Percentiles rank a stretch among this genome's conserved stretches.
These are phyloP conservation scores for Serranus cabrilla DNA, from an alignment of 2,797 vertebrate genomes.

Conservation along the genomic window DNA sequence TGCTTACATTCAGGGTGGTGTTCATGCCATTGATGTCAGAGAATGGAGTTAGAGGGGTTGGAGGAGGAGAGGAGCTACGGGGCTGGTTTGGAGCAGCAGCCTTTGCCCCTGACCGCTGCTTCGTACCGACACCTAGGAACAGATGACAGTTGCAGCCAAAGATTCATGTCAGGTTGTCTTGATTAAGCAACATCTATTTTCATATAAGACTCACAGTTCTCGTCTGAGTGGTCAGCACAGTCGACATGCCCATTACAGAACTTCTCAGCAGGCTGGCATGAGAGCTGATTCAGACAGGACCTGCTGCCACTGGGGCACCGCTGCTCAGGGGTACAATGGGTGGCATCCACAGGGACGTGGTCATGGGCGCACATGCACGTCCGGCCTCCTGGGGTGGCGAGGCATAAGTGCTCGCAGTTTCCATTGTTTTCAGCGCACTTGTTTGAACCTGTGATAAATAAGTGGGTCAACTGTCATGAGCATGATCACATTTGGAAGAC, in stretches of 20 bases:
- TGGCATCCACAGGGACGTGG: conserved; percentile 69
- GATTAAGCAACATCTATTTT: too few relatives aligned
- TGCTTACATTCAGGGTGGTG: conserved; percentile 25
- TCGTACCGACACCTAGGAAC: conserved; percentile 63
- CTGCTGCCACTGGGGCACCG: conserved; percentile 73
- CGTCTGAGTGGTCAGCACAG: conserved; percentile 90
- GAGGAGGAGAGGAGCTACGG: conserved; percentile 10
- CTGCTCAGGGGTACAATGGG: conserved; percentile 70
- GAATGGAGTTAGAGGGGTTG: background rate
- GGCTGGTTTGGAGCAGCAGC: conserved; percentile 1
- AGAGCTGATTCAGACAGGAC: conserved; percentile 84
- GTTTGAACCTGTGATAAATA: conserved; percentile 83
- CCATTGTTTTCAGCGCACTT: conserved; percentile 87
- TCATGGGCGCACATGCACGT: conserved; percentile 87
- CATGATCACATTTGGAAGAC: background rate
- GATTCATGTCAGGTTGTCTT: background rate
- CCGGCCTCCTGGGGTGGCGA: conserved; percentile 86
- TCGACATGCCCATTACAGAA: conserved; percentile 86
- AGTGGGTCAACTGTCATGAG: background rate
- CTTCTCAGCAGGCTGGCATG: conserved; percentile 83
- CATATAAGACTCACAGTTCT: conserved; percentile 86
- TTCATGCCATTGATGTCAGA: background rate
- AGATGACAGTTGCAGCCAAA: background rate
- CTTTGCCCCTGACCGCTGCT: conserved; percentile 14
- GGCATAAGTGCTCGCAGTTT: conserved; percentile 91